Base-by-base conservation (phyloP, 2,797 vertebrate genomes). In the Aeoliscus strigatus region DNA sequence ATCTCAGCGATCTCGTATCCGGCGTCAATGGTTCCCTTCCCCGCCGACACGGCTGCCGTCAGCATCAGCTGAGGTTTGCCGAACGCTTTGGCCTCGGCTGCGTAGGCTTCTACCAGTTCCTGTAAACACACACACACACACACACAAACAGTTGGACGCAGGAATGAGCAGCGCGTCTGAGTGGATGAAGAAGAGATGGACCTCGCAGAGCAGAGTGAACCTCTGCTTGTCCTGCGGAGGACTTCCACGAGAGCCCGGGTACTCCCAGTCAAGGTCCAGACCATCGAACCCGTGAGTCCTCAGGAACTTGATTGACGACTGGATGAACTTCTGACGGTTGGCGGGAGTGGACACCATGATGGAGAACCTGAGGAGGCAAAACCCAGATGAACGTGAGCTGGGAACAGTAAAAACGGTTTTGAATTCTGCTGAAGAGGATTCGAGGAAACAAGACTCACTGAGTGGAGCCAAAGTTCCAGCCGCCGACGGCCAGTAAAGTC, bases 241-340 rank as follows among this genome's bases (percentile, higher is more conserved):
- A 50, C 90, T 92, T 36, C 89, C 89, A 52, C 88, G 63, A 2
- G 83, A 18, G 24, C 86, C 89, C 6, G 90, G 91, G 57, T 90
- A 91, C 64, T 91, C 77, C 86, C 90, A 92, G 73, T 90, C 89
- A 39, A 93, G 66, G 34, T 92, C 90, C 31, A 92, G 74, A 1
- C 90, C 90, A 14, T 92, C 88, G 31, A 92, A 92, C 3, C 61
- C 66, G 7, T 88, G 51, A 3, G 3, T 43, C 42, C 89, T 80
- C 52, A 92, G 77, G 69, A 90, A 76, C 2, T 1, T 34, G 30
- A 88, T 75, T 1, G 81, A 77, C 0, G 91, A 93, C 35, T 60
- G 60, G 55, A 91, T 88, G 44, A 93, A 92, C 2, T 2, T 86
- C 34, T 75, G 39, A 8, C 86, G 77, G 64, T 75, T 90, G 47